These are phyloP conservation scores for Lerema accius DNA, from an alignment of 1,140 invertebrate genomes.

Conservation along the genomic window DNA sequence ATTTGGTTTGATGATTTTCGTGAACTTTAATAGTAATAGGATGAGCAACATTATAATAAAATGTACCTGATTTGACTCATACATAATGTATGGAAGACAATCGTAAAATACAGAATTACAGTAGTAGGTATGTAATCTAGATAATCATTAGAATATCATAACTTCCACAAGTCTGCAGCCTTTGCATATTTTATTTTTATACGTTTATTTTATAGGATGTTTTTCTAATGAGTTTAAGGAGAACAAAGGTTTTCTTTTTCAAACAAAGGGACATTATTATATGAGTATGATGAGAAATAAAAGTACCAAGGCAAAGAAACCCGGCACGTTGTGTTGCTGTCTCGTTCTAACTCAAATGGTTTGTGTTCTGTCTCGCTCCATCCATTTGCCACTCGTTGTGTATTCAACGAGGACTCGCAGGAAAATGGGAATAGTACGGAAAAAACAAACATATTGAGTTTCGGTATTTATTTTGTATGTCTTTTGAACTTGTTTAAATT, in stretches of 20 bases:
- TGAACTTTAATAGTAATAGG: too few species aligned
- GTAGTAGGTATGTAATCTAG: too few species aligned
- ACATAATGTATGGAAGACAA: too few species aligned
- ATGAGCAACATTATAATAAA: too few species aligned
- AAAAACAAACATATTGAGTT: conserved; percentile 42
- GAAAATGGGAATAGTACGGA: conserved; percentile 38
- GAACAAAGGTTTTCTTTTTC: conserved; percentile 21
- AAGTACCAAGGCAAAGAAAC: conserved; percentile 27
- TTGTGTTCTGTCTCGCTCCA: conserved; percentile 32
- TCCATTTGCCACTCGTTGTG: conserved; percentile 20
- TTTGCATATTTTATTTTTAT: too few species aligned
- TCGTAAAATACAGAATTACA: too few species aligned
- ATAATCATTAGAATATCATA: too few species aligned
- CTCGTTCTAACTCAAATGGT: conserved; percentile 31
- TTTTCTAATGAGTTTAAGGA: too few species aligned
- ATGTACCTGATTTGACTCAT: too few species aligned
- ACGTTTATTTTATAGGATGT: too few species aligned
- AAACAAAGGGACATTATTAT: conserved; percentile 44
- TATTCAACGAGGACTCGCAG: conserved; percentile 32
- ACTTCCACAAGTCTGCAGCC: too few species aligned
- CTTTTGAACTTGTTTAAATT: neutral
- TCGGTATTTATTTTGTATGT: conserved; percentile 13
- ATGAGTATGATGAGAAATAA: conserved; percentile 42
- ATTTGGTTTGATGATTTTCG: too few species aligned
- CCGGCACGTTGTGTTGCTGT: conserved; percentile 39